Evolutionary conservation across 35 echinoderm and acorn worm genomes (phyloP).

Genomic region (Anneissia japonica): DNA sequence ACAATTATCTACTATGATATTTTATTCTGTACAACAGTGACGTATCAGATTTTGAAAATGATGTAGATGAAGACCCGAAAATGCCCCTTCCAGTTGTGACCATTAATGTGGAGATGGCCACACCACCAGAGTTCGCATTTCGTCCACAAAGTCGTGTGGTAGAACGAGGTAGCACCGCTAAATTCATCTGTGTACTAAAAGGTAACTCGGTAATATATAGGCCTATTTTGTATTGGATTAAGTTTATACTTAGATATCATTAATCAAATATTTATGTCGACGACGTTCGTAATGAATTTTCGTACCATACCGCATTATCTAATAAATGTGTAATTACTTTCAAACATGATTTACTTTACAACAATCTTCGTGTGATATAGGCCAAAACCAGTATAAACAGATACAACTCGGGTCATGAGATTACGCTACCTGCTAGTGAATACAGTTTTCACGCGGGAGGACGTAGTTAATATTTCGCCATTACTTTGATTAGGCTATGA

Average conservation of each 20-base stretch:
- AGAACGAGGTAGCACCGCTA: slow-evolving; percentile 32
- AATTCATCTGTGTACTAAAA: slow-evolving; percentile 38
- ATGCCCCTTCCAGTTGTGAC: background rate
- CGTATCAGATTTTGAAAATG: background rate
- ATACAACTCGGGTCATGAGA: background rate
- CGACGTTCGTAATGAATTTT: too few relatives aligned
- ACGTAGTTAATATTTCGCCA: background rate
- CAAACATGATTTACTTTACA: background rate
- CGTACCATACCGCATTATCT: too few relatives aligned
- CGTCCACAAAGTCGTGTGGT: slow-evolving; percentile 34
- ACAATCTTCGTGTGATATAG: background rate
- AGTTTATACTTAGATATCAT: too few relatives aligned
- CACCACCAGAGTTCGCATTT: slow-evolving; percentile 31
- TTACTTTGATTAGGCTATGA: background rate
- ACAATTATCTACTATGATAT: too few relatives aligned
- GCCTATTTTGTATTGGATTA: too few relatives aligned
- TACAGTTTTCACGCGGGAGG: too few relatives aligned
- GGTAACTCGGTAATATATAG: too few relatives aligned
- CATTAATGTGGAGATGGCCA: slow-evolving; percentile 6
- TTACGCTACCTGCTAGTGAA: too few relatives aligned
- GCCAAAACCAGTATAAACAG: background rate
- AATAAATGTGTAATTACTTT: background rate
- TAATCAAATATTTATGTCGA: too few relatives aligned
- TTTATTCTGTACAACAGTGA: background rate
- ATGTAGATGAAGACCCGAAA: background rate